phyloP scores from a whole-genome alignment of 2,888 invertebrate genomes.

The Troides oblongomaculatus region DNA sequence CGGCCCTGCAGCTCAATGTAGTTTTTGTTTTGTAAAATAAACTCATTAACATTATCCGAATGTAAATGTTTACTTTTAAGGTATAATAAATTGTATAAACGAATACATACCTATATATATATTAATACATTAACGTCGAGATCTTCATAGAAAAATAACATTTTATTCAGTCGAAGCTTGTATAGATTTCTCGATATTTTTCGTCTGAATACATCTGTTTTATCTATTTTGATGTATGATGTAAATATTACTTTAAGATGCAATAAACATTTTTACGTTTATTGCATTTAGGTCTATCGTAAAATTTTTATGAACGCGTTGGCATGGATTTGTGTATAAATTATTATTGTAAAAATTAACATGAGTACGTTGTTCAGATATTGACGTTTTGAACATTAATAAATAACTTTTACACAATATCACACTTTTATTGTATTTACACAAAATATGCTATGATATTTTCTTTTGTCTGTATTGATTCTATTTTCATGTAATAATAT shows the following conservation, averaged over 20 bases:
- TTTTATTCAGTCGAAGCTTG: constrained; percentile 62
- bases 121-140: constrained; percentile 44
- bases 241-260: constrained; percentile 70
- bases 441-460: background rate
- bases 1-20: constrained; percentile 74
- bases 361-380: constrained; percentile 74
- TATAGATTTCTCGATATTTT: constrained; percentile 58
- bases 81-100: constrained; percentile 46
- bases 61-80: constrained; percentile 68
- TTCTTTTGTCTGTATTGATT: too few relatives aligned
- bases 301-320: constrained; percentile 75
- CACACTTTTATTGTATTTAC: constrained; percentile 5
- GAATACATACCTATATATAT: constrained; percentile 53
- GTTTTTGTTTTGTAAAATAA: constrained; percentile 62
- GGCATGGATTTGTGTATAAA: constrained; percentile 74
- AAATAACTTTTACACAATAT: constrained; percentile 75
- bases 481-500: too few relatives aligned
- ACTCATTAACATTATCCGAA: constrained; percentile 58
- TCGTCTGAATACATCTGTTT: constrained; percentile 55
- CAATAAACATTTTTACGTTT: constrained; percentile 73
- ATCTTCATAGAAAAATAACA: constrained; percentile 63
- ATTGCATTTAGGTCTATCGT: constrained; percentile 69
- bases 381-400: constrained; percentile 74
- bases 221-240: constrained; percentile 47
- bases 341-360: constrained; percentile 75